Evolutionary conservation across 2,797 vertebrate genomes (phyloP).

Genomic region (Galaxias olidus): DNA sequence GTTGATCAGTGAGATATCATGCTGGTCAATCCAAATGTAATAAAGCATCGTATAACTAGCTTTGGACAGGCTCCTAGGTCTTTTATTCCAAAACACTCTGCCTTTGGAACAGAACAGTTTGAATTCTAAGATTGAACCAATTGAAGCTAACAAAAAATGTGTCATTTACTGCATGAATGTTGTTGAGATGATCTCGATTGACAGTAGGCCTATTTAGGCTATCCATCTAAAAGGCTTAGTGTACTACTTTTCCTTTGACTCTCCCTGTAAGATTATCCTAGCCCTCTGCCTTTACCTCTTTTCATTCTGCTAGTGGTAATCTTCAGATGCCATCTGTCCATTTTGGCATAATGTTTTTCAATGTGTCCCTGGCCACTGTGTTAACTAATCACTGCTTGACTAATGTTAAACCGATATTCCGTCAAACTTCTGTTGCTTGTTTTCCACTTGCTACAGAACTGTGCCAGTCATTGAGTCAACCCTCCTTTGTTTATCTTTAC

Average conservation of each 20-base stretch:
- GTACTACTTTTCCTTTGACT: constrained; percentile 14
- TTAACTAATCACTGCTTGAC: not conserved
- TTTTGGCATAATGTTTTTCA: not conserved
- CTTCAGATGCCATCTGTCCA: constrained; percentile 52
- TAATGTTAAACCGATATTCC: too few relatives aligned
- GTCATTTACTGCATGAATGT: too few relatives aligned
- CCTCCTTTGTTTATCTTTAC: not conserved
- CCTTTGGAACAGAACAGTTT: too few relatives aligned
- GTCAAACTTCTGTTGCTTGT: not conserved
- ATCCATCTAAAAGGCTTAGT: constrained; percentile 31
- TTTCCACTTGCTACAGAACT: not conserved
- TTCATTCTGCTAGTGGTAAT: constrained; percentile 43
- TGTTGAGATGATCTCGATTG: too few relatives aligned
- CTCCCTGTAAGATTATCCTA: constrained; percentile 36
- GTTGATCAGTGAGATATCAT: not conserved
- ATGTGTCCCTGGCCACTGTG: not conserved
- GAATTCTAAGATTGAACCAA: too few relatives aligned
- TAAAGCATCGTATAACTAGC: not conserved
- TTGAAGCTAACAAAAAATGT: too few relatives aligned
- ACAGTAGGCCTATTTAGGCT: not conserved
- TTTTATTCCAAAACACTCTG: too few relatives aligned
- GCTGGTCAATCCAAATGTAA: not conserved
- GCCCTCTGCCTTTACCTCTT: constrained; percentile 42
- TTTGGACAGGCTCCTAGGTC: not conserved
- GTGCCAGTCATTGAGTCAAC: not conserved